Base-by-base conservation (phyloP, 1,140 invertebrate species). In the Drosophila tristis region DNA sequence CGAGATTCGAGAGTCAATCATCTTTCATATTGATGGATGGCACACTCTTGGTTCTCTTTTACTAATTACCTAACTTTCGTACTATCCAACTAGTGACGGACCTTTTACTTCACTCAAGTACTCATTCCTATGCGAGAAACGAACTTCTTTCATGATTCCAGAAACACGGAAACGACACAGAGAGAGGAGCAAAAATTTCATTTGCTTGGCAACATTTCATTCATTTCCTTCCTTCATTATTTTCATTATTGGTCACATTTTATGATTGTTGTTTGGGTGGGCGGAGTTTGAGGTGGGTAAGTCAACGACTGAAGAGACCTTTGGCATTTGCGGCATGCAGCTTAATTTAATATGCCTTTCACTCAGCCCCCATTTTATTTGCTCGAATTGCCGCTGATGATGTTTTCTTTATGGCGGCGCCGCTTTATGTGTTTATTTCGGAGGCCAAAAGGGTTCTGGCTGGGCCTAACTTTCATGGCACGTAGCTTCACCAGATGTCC, bases 201-300 rank as follows among this genome's bases (percentile, higher is more conserved):
- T 60, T 58, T 72, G 26, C 47, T 62, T 60, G 53, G 76, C 64
- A 64, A 54, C 70, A 63, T 78, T 70, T 54, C 51, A 63, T 62
- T 55, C 74, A 79, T 71, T 84, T 75, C 43, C 71, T 64, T 76
- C 42, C 55, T 64, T 85, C 60, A 77, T 85, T 84, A 80, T 56
- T 85, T 84, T 72, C 80, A 84, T 85, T 76, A 86, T 80, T 85
- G 80, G 76, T 80, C 73, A 74, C 77, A 85, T 86, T 86, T 85
- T 86, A 80, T 73, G 80, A 80, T 56, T 74, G 66, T 60, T 72
- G 55, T 65, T 48, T 56, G 44, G 20, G 15, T 20, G 8, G 20
- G 29, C 16, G 11, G 60, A 25, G n/a, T 23, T 43, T 20, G 35
- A 55, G 31, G 31, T 9, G 9, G 31, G 31, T 2, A 35, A 35